Percentiles rank a stretch among this genome's conserved stretches.
Evolutionary conservation across 2,888 invertebrate species (phyloP).

Genomic region (Chloroclystis v-ata): DNA sequence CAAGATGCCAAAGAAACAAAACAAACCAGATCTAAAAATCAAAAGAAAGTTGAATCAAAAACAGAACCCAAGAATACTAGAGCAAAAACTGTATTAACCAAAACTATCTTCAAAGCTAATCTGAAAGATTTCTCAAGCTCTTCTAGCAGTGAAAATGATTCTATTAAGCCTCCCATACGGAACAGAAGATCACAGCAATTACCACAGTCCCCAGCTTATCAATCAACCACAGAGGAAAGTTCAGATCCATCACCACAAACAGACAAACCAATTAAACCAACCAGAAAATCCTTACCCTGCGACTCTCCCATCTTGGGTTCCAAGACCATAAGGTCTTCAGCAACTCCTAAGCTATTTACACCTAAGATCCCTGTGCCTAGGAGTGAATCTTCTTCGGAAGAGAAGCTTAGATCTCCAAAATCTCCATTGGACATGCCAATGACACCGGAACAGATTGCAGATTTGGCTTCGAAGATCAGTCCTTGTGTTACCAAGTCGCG

Average conservation of each 20-base stretch:
- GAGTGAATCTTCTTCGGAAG: slow-evolving; percentile 61
- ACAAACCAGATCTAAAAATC: slow-evolving; percentile 20
- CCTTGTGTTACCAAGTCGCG: slow-evolving; percentile 79
- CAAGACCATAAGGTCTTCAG: slow-evolving; percentile 9
- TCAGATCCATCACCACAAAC: not conserved
- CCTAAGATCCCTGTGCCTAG: slow-evolving; percentile 49
- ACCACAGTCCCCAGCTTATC: not conserved
- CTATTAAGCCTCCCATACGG: not conserved
- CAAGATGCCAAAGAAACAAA: not conserved
- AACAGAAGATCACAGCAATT: not conserved
- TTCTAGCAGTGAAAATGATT: slow-evolving; percentile 36
- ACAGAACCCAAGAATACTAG: slow-evolving; percentile 19
- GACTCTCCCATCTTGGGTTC: slow-evolving; percentile 16
- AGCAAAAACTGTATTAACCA: slow-evolving; percentile 29
- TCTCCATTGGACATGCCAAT: slow-evolving; percentile 27
- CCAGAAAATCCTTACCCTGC: slow-evolving; percentile 26
- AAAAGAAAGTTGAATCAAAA: slow-evolving; percentile 23
- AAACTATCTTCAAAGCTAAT: slow-evolving; percentile 21
- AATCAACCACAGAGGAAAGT: slow-evolving; percentile 5
- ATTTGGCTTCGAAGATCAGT: slow-evolving; percentile 57
- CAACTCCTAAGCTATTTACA: slow-evolving; percentile 32
- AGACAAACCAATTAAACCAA: slow-evolving; percentile 5
- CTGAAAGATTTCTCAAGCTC: slow-evolving; percentile 27
- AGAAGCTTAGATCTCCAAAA: slow-evolving; percentile 57
- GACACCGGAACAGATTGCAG: slow-evolving; percentile 52